Conservation (phyloP, 2,888 invertebrate species). For the Teinopalpus imperialis region DNA sequence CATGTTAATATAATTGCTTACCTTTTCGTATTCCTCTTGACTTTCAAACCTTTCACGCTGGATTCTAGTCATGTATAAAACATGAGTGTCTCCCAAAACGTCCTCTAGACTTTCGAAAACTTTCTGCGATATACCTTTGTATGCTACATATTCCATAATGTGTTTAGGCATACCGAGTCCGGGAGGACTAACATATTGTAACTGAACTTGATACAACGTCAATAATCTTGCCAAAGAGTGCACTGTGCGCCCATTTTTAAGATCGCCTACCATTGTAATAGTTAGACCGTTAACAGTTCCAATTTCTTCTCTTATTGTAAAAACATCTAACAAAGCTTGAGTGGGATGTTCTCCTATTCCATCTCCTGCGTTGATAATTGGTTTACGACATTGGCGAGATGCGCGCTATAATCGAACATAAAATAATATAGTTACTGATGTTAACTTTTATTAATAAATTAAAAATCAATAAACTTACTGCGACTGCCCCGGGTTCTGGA, state of each 20-base stretch:
- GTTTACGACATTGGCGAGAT: conserved; percentile 91
- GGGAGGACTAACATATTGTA: conserved; percentile 95
- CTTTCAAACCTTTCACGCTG: conserved; percentile 95
- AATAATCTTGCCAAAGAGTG: conserved; percentile 97
- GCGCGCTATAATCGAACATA: conserved; percentile 83
- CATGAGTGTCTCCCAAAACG: conserved; percentile 96
- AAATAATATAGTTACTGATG: not conserved
- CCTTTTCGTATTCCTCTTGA: conserved; percentile 92
- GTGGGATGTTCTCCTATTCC: conserved; percentile 98
- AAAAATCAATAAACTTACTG: conserved; percentile 79
- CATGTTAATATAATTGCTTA: conserved; percentile 57
- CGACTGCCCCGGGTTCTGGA: conserved; percentile 94
- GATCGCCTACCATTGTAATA: conserved; percentile 98
- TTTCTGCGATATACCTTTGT: conserved; percentile 90
- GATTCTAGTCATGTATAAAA: conserved; percentile 98
- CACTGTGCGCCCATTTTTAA: conserved; percentile 98
- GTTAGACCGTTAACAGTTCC: conserved; percentile 98
- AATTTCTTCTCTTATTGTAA: conserved; percentile 99
- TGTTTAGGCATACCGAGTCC: conserved; percentile 95
- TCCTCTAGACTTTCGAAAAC: conserved; percentile 89
- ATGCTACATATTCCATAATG: conserved; percentile 89
- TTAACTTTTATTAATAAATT: conserved; percentile 21
- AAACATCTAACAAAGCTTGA: conserved; percentile 97
- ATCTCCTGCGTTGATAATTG: conserved; percentile 99
- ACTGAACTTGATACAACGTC: conserved; percentile 95